These are phyloP conservation scores for Cryptus viduatorius DNA, from an alignment of 2,888 invertebrate species.

Conservation along the genomic window DNA sequence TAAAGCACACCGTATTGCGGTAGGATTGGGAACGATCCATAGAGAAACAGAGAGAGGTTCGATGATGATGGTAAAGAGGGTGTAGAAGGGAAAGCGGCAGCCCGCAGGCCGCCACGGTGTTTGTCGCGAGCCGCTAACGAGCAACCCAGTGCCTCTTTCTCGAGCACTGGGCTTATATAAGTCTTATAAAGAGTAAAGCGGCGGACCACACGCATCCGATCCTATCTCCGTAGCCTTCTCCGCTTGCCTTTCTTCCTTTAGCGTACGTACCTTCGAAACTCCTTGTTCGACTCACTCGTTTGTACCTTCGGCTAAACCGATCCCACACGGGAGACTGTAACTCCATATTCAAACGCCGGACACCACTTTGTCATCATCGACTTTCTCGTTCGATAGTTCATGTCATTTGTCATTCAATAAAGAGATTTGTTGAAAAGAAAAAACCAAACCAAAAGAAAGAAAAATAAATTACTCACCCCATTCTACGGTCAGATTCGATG, in stretches of 20 bases:
- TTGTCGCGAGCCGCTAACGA: conserved; percentile 85
- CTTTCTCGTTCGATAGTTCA: conserved; percentile 42
- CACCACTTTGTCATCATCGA: conserved; percentile 64
- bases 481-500: conserved; percentile 73
- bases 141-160: conserved; percentile 76
- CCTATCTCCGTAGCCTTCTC: conserved; percentile 80
- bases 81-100: conserved; percentile 42
- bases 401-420: conserved; percentile 41
- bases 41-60: conserved; percentile 32
- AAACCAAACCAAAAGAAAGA: too few relatives aligned
- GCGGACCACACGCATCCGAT: conserved; percentile 84
- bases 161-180: conserved; percentile 82
- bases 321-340: conserved; percentile 44
- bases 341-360: conserved; percentile 37
- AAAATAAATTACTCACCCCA: conserved; percentile 78
- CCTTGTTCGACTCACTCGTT: conserved; percentile 60
- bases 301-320: conserved; percentile 34
- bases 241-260: conserved; percentile 70
- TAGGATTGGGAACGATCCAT: conserved; percentile 33
- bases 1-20: conserved; percentile 34
- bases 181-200: conserved; percentile 84
- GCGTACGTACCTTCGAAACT: conserved; percentile 61
- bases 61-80: conserved; percentile 29
- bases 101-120: conserved; percentile 76
- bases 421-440: background rate